These are phyloP conservation scores for Drosophila siamana DNA, from an alignment of 2,888 invertebrate genomes.

Conservation along the genomic window DNA sequence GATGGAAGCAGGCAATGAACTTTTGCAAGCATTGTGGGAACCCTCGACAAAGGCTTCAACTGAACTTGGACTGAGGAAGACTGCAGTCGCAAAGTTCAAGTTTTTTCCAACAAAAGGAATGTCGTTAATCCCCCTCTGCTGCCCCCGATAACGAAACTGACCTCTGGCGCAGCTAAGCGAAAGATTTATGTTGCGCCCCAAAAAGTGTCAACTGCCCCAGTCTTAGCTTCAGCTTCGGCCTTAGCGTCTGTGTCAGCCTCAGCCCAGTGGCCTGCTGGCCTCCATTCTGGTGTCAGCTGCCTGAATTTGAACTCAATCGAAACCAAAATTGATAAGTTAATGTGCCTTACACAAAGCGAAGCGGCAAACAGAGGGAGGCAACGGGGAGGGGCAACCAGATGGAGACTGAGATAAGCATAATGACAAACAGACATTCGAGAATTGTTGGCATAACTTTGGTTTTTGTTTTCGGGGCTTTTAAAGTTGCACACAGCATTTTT, in stretches of 20 bases:
- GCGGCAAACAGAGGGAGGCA: conserved; percentile 3
- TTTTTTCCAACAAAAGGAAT: conserved; percentile 25
- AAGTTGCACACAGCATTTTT: conserved; percentile 51
- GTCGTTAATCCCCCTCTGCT: conserved; percentile 31
- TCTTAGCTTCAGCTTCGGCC: too few relatives aligned
- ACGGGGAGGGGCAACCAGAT: not conserved
- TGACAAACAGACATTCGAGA: conserved; percentile 53
- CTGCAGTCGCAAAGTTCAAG: conserved; percentile 15
- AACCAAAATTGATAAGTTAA: conserved; percentile 77
- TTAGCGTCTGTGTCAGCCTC: conserved; percentile 62
- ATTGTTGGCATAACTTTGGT: conserved; percentile 57
- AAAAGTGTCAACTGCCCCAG: conserved; percentile 67
- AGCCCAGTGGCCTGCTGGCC: conserved; percentile 74
- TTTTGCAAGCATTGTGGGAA: conserved; percentile 38
- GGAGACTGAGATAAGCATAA: conserved; percentile 19
- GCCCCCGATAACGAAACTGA: conserved; percentile 31
- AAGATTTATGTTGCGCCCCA: conserved; percentile 69
- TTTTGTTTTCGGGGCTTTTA: conserved; percentile 36
- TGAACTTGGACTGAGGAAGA: not conserved
- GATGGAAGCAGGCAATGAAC: conserved; percentile 62
- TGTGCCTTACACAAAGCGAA: conserved; percentile 40
- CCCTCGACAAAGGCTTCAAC: conserved; percentile 27
- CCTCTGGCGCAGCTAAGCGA: conserved; percentile 58
- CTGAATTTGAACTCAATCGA: conserved; percentile 75
- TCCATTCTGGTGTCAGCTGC: conserved; percentile 72